Conservation (phyloP, 2,797 vertebrate species). For the Acrocephalus scirpaceus region DNA sequence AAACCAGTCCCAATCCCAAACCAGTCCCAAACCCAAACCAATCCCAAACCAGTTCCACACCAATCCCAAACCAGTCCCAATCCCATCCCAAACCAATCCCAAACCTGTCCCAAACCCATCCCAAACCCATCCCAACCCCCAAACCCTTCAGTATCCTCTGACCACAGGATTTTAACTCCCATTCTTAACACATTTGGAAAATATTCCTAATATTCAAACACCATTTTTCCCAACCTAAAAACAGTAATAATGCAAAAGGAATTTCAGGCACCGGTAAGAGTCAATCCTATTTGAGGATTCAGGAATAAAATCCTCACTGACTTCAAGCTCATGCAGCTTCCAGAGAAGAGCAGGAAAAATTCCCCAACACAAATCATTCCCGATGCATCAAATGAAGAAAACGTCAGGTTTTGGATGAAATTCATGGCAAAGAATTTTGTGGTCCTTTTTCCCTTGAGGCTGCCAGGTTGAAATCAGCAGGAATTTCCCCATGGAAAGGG, state of each 20-base stretch:
- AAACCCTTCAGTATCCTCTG: not conserved
- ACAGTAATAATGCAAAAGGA: not conserved
- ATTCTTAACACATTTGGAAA: slow-evolving; percentile 1
- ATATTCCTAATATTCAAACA: not conserved
- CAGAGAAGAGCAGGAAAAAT: not conserved
- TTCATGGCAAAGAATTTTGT: not conserved
- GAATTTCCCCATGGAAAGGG: not conserved
- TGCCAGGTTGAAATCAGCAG: not conserved
- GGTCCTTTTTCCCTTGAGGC: not conserved
- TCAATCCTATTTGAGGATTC: not conserved
- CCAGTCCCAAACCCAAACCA: too few relatives aligned
- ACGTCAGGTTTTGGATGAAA: not conserved
- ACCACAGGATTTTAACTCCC: slow-evolving; percentile 23
- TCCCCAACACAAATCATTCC: not conserved
- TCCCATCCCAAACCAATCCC: not conserved
- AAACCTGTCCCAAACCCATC: rapidly evolving
- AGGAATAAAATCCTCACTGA: not conserved
- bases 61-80: too few relatives aligned
- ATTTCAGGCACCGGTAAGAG: not conserved
- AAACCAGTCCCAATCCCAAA: not conserved
- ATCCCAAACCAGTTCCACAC: too few relatives aligned
- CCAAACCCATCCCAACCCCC: not conserved
- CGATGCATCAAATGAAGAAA: not conserved
- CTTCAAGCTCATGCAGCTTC: not conserved
- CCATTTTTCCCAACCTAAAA: not conserved